phyloP scores from a whole-genome alignment of 2,113 vertebrate species.

The Austrofundulus limnaeus region DNA sequence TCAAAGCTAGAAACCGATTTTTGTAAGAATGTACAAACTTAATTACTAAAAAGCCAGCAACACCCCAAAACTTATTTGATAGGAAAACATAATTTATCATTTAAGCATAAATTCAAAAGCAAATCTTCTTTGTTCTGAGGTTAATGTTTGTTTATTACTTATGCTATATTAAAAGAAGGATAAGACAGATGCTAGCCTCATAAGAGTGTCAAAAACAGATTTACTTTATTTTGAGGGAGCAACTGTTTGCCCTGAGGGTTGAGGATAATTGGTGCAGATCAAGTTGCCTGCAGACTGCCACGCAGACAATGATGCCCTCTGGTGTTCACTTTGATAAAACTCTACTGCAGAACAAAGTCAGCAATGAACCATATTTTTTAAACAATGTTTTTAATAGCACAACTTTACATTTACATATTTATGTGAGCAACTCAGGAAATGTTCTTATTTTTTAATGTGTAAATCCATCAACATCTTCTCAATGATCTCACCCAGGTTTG shows the following conservation, averaged over 20 bases:
- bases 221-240: too few species aligned
- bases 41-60: too few species aligned
- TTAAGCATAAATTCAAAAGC: too few species aligned
- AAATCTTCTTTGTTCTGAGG: too few species aligned
- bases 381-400: slow-evolving; percentile 51
- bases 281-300: not conserved
- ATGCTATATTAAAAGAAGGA: too few species aligned
- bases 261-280: slow-evolving; percentile 34
- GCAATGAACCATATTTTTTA: slow-evolving; percentile 5
- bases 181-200: not conserved
- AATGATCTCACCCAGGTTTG: slow-evolving; percentile 4
- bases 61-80: too few species aligned
- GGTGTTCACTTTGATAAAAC: slow-evolving; percentile 18
- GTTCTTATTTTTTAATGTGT: not conserved
- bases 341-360: slow-evolving; percentile 10
- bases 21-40: too few species aligned
- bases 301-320: slow-evolving; percentile 52
- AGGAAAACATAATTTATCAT: too few species aligned
- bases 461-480: slow-evolving; percentile 21
- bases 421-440: not conserved
- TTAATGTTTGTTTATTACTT: too few species aligned
- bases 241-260: slow-evolving; percentile 54
- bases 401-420: slow-evolving; percentile 35
- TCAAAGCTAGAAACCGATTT: too few species aligned
- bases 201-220: too few species aligned